phyloP scores from a whole-genome alignment of 2,888 invertebrate genomes.

The Hanleya hanleyi region DNA sequence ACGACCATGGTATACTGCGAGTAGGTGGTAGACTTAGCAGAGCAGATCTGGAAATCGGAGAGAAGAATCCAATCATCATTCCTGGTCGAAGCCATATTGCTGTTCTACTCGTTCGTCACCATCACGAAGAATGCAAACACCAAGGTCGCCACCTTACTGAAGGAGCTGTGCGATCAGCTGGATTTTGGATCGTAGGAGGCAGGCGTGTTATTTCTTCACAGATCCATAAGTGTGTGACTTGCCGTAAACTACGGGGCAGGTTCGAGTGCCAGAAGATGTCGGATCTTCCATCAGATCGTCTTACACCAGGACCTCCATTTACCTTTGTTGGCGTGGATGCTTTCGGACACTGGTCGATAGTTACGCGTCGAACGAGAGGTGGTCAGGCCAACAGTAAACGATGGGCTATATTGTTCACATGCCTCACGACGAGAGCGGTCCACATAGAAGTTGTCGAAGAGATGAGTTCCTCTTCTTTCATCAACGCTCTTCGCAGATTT shows the following conservation, averaged over 20 bases:
- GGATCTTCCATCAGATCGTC: slow-evolving; percentile 32
- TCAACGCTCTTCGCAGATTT: slow-evolving; percentile 32
- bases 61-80: slow-evolving; percentile 27
- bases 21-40: slow-evolving; percentile 12
- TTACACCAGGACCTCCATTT: slow-evolving; percentile 33
- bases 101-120: slow-evolving; percentile 21
- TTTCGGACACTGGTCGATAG: slow-evolving; percentile 33
- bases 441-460: slow-evolving; percentile 37
- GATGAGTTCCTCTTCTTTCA: slow-evolving; percentile 31
- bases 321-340: slow-evolving; percentile 36
- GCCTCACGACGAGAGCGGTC: slow-evolving; percentile 29
- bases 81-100: slow-evolving; percentile 27
- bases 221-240: slow-evolving; percentile 26
- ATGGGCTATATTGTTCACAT: slow-evolving; percentile 39
- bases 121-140: slow-evolving; percentile 11
- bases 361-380: slow-evolving; percentile 26
- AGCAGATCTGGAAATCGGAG: not conserved
- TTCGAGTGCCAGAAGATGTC: slow-evolving; percentile 31
- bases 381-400: slow-evolving; percentile 33
- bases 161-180: slow-evolving; percentile 28
- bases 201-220: slow-evolving; percentile 17
- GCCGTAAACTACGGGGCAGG: slow-evolving; percentile 26
- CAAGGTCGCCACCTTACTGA: slow-evolving; percentile 35
- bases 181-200: slow-evolving; percentile 30
- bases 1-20: not conserved